Percentiles rank a stretch among this genome's conserved stretches.
phyloP scores from a whole-genome alignment of 2,888 invertebrate genomes.

The Harpalus rufipes region DNA sequence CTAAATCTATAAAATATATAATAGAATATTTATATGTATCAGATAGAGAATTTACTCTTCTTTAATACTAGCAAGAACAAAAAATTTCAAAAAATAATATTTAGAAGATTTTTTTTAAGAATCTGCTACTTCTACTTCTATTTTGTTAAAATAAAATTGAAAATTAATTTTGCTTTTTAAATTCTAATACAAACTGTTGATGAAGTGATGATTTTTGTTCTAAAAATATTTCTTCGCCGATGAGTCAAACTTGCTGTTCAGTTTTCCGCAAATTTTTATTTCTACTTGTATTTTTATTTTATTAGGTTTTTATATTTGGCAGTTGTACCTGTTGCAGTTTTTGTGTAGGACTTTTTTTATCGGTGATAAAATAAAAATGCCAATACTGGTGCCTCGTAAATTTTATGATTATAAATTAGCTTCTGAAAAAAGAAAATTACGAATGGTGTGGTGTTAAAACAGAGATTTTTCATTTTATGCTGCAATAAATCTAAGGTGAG shows the following conservation, averaged over 20 bases:
- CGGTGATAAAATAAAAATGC: constrained; percentile 40
- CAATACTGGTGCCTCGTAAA: constrained; percentile 46
- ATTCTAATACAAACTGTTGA: too few relatives aligned
- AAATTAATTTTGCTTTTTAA: too few relatives aligned
- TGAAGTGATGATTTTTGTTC: background rate
- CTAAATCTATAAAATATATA: too few relatives aligned
- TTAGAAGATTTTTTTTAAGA: too few relatives aligned
- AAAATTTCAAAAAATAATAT: too few relatives aligned
- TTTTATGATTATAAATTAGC: constrained; percentile 46
- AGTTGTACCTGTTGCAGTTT: constrained; percentile 49
- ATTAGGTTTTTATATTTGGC: constrained; percentile 25
- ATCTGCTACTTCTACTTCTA: too few relatives aligned
- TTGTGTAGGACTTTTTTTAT: constrained; percentile 46
- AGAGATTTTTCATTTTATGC: constrained; percentile 44
- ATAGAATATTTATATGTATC: too few relatives aligned
- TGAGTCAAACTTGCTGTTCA: background rate
- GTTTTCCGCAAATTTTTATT: constrained; percentile 18
- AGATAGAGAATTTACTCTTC: too few relatives aligned
- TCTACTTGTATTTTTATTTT: background rate
- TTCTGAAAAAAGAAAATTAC: constrained; percentile 43
- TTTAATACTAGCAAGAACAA: too few relatives aligned
- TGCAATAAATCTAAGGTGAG: constrained; percentile 15
- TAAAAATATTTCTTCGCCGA: background rate
- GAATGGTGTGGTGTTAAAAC: constrained; percentile 38
- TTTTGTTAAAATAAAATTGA: too few relatives aligned